Conservation (phyloP, 2,113 vertebrate species). For the Meriones unguiculatus region DNA sequence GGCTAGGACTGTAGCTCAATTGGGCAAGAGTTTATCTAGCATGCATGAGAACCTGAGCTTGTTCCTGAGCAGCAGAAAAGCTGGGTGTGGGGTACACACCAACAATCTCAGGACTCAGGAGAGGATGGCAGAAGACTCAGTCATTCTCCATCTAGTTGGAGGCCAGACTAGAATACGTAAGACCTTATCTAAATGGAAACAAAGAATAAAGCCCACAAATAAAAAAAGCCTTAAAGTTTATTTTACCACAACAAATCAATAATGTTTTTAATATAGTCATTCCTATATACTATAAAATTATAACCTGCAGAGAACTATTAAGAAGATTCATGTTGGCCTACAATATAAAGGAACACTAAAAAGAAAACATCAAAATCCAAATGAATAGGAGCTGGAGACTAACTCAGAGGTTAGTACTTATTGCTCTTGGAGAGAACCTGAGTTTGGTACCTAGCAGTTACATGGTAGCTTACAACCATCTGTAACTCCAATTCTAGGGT, state of each 20-base stretch:
- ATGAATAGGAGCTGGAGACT: neutral
- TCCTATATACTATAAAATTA: neutral
- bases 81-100: neutral
- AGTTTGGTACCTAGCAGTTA: neutral
- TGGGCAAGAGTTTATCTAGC: neutral
- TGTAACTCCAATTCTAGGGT: neutral
- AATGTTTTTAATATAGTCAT: neutral
- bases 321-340: slow-evolving; percentile 1
- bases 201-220: neutral
- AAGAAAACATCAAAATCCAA: slow-evolving; percentile 47
- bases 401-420: neutral
- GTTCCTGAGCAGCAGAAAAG: neutral
- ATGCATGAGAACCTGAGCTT: neutral
- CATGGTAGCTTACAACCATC: neutral
- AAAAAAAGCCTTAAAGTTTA: slow-evolving; percentile 38
- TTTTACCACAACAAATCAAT: slow-evolving; percentile 9
- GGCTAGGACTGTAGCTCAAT: neutral
- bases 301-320: slow-evolving; percentile 33
- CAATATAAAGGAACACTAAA: slow-evolving; percentile 35
- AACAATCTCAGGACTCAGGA: neutral
- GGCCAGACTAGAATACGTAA: neutral
- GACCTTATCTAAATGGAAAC: neutral
- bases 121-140: neutral
- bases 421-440: neutral
- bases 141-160: neutral